Base-by-base conservation (phyloP, 2,113 vertebrate species). In the Notothenia rossii region DNA sequence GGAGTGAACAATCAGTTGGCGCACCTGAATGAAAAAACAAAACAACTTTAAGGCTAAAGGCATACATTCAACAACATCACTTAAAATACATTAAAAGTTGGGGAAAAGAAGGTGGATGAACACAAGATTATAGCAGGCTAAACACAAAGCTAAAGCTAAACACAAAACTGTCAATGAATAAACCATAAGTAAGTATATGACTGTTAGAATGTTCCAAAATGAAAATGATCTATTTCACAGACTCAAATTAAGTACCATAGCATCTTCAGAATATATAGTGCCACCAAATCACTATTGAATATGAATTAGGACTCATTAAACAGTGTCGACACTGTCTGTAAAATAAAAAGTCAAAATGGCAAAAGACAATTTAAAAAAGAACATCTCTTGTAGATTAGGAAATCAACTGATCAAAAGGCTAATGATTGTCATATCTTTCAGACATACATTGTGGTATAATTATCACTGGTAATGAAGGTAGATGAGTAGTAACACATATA, bases 11-110 rank as follows among this genome's bases (percentile, higher is more conserved):
- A 78, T 78, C 72, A 81, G 36, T 43, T 20, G 61, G 56, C 14
- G 56, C 64, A 66, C 79, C 75, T 82, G 79, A 73, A 91, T 64
- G 64, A 69, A 72, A 67, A 53, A 15, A 49, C 11, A 40, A 67
- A 76, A 40, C 48, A 45, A 75, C 13, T 55, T 90, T 84, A 88
- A 89, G 87, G 83, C 82, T 78, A 72, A 86, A 77, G 69, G 74
- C 53, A 56, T 65, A 82, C 60, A 80, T 56, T 53, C 65, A 67
- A 67, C 64, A 49, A 46, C 43, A 79, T 85, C 51, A 75, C 53
- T 51, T 55, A 80, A 36, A 46, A 75, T 48, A 74, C 54, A 82
- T 65, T 77, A 48, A 68, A 58, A 20, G 48, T 49, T 36, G 14
- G 17, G 20, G 22, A n/a, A 56, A 68, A 86, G 18, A 29, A 29